Percentiles rank a stretch among this genome's conserved stretches.
These are phyloP conservation scores for Lochmaea crataegi DNA, from an alignment of 2,888 invertebrate species.

Conservation along the genomic window DNA sequence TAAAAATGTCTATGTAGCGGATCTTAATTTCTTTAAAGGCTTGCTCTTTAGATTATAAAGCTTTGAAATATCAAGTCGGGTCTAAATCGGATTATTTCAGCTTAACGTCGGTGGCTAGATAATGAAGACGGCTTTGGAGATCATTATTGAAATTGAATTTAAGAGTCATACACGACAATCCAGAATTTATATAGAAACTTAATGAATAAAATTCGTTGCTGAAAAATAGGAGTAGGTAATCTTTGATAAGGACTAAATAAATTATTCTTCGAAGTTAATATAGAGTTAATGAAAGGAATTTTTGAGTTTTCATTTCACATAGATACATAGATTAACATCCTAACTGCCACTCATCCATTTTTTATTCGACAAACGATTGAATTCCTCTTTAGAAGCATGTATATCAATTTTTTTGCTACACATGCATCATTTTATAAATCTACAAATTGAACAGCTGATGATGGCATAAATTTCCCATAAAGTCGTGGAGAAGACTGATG, in stretches of 20 bases:
- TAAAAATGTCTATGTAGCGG: not conserved
- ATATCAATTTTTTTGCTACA: constrained; percentile 17
- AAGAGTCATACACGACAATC: not conserved
- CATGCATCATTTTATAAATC: constrained; percentile 34
- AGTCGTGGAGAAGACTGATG: constrained; percentile 35
- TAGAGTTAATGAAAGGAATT: too few species aligned
- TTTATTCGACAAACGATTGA: too few species aligned
- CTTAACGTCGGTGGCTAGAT: not conserved
- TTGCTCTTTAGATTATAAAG: not conserved
- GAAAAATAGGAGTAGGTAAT: too few species aligned
- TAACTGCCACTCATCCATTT: too few species aligned
- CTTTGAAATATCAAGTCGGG: not conserved
- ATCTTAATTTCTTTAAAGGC: not conserved
- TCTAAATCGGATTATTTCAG: not conserved
- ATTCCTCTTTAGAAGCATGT: not conserved
- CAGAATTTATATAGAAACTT: too few species aligned
- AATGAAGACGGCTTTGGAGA: not conserved
- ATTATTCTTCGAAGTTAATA: too few species aligned
- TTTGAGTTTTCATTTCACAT: too few species aligned
- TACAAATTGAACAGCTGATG: constrained; percentile 41
- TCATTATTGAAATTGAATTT: not conserved
- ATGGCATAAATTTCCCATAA: constrained; percentile 37
- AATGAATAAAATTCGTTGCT: too few species aligned
- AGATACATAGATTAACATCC: too few species aligned
- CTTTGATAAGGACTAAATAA: too few species aligned